These are phyloP conservation scores for Nematostella vectensis DNA, from an alignment of 92 coral and sea anemone genomes.

Conservation along the genomic window DNA sequence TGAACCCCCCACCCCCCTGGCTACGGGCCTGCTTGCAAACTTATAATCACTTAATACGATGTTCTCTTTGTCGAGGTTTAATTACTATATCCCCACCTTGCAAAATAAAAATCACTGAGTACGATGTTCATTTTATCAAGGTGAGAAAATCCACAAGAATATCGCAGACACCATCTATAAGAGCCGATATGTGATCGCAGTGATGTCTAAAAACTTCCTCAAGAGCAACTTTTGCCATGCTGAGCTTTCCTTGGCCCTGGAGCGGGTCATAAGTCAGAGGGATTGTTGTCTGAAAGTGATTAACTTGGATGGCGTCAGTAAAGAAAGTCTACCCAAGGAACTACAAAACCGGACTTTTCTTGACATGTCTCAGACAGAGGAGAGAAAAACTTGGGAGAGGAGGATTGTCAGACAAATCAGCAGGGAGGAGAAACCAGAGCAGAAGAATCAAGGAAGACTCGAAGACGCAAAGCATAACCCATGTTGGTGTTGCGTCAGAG, in stretches of 20 bases:
- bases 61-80: no score
- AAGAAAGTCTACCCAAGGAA: conserved; percentile 5
- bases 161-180: conserved; percentile 18
- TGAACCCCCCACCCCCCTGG: no score
- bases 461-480: no score
- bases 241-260: conserved; percentile 17
- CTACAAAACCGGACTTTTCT: conserved; percentile 12
- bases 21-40: no score
- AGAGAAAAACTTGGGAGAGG: conserved; percentile 11
- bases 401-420: conserved; percentile 20
- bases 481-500: no score
- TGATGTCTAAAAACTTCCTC: conserved; percentile 16
- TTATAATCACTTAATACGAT: no score
- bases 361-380: conserved; percentile 7
- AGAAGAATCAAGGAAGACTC: no score
- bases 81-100: no score
- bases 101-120: no score
- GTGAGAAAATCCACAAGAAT: conserved; percentile 9
- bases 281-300: conserved; percentile 14
- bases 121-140: no score
- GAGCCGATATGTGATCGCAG: conserved; percentile 18
- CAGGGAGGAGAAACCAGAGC: background rate
- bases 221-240: conserved; percentile 6
- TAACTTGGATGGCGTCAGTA: conserved; percentile 15
- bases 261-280: background rate